phyloP scores from a whole-genome alignment of 1,140 invertebrate species.

The Micrasema longulum region DNA sequence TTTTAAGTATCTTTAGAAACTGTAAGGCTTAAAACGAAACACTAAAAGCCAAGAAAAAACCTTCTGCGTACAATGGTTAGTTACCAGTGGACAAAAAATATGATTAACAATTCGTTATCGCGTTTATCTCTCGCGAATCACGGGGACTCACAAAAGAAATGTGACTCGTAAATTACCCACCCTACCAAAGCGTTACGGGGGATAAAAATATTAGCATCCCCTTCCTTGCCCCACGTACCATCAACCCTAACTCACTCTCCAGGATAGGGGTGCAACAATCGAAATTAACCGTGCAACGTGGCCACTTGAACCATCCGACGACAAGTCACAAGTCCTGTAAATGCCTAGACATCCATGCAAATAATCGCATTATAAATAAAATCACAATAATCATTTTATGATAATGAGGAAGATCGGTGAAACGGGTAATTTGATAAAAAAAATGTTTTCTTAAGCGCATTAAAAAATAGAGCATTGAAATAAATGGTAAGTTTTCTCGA shows the following conservation, averaged over 20 bases:
- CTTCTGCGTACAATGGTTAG: constrained; percentile 21
- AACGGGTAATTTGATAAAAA: too few relatives aligned
- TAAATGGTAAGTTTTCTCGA: too few relatives aligned
- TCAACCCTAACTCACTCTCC: constrained; percentile 21
- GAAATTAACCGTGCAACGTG: too few relatives aligned
- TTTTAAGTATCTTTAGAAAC: neutral
- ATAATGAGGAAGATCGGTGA: too few relatives aligned
- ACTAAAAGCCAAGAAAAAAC: constrained; percentile 28
- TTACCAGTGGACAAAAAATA: constrained; percentile 38
- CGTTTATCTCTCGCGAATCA: constrained; percentile 55
- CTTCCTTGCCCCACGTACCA: constrained; percentile 36
- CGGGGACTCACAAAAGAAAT: constrained; percentile 53
- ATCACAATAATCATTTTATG: too few relatives aligned
- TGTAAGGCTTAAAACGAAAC: constrained; percentile 10
- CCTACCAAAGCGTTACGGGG: constrained; percentile 52
- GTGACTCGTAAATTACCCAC: constrained; percentile 55
- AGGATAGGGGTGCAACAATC: constrained; percentile 14
- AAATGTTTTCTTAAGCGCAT: too few relatives aligned
- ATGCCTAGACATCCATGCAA: too few relatives aligned
- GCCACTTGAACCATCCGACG: too few relatives aligned
- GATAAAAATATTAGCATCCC: constrained; percentile 56
- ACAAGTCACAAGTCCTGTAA: too few relatives aligned
- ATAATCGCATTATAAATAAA: too few relatives aligned
- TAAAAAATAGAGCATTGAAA: too few relatives aligned
- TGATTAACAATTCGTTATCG: constrained; percentile 53